phyloP scores from a whole-genome alignment of 2,113 vertebrate species.

The Otolemur garnettii region DNA sequence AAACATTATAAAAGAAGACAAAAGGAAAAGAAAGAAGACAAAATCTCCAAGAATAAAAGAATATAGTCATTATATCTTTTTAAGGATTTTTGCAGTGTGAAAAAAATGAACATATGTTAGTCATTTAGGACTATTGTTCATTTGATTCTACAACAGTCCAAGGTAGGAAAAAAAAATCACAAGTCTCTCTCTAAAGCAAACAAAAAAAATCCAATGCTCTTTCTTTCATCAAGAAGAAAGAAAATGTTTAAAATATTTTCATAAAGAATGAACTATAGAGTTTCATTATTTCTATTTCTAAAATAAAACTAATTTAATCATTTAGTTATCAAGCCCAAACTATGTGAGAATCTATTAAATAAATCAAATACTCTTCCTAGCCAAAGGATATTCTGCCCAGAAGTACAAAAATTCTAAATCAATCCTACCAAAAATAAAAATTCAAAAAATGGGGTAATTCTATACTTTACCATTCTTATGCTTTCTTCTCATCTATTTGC shows the following conservation, averaged over 20 bases:
- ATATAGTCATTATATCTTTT: constrained; percentile 23
- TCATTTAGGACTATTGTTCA: constrained; percentile 31
- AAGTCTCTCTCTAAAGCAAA: constrained; percentile 43
- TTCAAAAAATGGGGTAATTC: neutral
- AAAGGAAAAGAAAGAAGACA: neutral
- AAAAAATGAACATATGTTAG: constrained; percentile 49
- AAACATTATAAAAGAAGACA: neutral
- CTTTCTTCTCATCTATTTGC: neutral
- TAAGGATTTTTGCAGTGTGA: neutral
- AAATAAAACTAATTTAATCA: constrained; percentile 20
- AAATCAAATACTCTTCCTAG: constrained; percentile 36
- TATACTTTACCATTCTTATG: neutral
- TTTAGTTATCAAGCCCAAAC: constrained; percentile 9
- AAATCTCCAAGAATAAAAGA: constrained; percentile 35
- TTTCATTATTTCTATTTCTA: constrained; percentile 26
- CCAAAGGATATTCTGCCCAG: neutral
- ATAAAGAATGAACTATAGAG: neutral
- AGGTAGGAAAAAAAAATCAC: neutral
- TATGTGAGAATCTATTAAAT: neutral
- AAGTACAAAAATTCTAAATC: constrained; percentile 53
- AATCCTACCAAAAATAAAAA: neutral
- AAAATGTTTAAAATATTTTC: neutral
- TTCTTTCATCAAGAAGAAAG: constrained; percentile 20
- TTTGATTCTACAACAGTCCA: constrained; percentile 34
- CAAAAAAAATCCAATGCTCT: neutral